Percentiles rank a stretch among this genome's conserved stretches.
Evolutionary conservation across 1,140 invertebrate species (phyloP).

Genomic region (Branchinecta lindahli): DNA sequence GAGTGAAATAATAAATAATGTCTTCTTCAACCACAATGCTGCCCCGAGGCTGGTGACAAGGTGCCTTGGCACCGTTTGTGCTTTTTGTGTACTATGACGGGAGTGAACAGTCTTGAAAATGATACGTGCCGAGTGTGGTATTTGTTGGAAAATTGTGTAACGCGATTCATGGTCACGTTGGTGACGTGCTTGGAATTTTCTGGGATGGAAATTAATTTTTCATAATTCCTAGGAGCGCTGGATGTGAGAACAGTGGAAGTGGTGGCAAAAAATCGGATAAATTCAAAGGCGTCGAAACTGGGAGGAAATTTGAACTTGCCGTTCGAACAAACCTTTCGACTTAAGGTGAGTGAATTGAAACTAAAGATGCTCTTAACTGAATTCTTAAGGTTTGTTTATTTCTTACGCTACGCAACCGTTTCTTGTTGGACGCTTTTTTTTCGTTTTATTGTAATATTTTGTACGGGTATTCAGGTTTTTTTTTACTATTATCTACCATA

Average conservation of each 20-base stretch:
- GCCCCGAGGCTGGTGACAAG: neutral
- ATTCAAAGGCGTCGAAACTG: constrained; percentile 27
- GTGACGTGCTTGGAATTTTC: constrained; percentile 12
- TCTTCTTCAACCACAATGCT: neutral
- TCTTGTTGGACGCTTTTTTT: too few relatives aligned
- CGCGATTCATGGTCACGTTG: neutral
- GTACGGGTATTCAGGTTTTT: too few relatives aligned
- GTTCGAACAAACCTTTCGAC: constrained; percentile 56
- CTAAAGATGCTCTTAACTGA: neutral
- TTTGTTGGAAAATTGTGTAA: neutral
- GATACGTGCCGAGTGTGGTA: neutral
- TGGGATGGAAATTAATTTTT: constrained; percentile 17
- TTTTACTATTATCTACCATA: too few relatives aligned
- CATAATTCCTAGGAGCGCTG: constrained; percentile 31
- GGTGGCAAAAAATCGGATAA: constrained; percentile 41
- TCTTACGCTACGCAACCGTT: neutral
- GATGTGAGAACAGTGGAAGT: constrained; percentile 40
- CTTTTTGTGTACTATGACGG: neutral
- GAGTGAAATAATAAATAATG: neutral
- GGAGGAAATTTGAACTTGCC: constrained; percentile 37
- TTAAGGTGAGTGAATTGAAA: constrained; percentile 35
- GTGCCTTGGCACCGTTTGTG: neutral
- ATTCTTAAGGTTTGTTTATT: too few relatives aligned
- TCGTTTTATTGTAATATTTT: too few relatives aligned
- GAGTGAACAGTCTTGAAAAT: constrained; percentile 7